Percentiles rank a stretch among this genome's conserved stretches.
Conservation (phyloP, 1,140 invertebrate genomes). For the Globodera rostochiensis region DNA sequence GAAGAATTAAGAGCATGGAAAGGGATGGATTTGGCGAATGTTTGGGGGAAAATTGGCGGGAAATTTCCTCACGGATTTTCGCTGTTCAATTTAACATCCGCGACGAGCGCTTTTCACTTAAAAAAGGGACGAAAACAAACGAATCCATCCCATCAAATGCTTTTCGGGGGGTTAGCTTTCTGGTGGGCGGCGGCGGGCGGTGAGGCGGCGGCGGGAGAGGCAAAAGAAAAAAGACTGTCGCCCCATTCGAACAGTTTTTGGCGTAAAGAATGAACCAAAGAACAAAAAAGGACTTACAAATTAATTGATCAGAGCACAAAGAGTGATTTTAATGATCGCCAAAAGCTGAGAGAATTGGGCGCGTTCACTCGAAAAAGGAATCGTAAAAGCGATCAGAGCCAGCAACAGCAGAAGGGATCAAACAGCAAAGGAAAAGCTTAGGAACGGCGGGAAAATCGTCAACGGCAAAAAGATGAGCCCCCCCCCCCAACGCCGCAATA, state of each 20-base stretch:
- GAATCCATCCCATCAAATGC: not conserved
- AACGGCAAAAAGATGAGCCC: no score
- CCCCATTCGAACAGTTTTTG: no score
- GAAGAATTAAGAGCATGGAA: not conserved
- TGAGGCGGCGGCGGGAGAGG: not conserved
- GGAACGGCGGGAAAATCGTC: no score
- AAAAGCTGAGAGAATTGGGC: no score
- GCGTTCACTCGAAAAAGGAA: no score
- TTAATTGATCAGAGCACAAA: no score
- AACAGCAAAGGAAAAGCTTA: not conserved
- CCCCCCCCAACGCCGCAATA: no score
- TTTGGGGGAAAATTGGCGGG: not conserved
- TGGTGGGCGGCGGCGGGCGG: not conserved
- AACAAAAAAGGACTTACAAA: no score
- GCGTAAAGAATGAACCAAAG: no score
- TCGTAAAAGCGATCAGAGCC: no score
- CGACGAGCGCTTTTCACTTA: not conserved
- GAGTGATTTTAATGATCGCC: no score
- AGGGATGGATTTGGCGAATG: not conserved
- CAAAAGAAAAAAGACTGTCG: not conserved
- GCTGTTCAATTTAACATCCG: not conserved
- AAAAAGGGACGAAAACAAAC: not conserved
- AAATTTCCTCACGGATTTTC: not conserved
- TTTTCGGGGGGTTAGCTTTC: not conserved
- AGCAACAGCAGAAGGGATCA: not conserved